phyloP scores from a whole-genome alignment of 2,888 invertebrate species.

The Seira ritae region DNA sequence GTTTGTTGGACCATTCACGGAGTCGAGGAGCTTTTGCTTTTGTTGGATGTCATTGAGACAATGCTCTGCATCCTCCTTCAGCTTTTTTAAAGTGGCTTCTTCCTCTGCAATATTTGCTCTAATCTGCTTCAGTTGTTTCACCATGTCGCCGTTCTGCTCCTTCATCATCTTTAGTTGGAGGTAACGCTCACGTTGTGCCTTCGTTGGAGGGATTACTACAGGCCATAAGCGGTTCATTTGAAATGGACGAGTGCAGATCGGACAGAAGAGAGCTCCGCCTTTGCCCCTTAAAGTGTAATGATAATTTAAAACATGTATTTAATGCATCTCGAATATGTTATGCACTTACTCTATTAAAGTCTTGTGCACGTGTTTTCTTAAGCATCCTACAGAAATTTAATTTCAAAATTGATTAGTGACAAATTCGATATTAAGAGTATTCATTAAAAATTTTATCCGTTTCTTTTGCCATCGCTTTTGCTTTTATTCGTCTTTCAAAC shows the following conservation, averaged over 20 bases:
- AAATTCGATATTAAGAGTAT: no score
- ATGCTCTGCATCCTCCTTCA: slow-evolving; percentile 54
- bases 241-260: slow-evolving; percentile 58
- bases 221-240: slow-evolving; percentile 53
- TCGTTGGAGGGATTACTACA: slow-evolving; percentile 58
- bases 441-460: no score
- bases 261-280: slow-evolving; percentile 47
- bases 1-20: slow-evolving; percentile 53
- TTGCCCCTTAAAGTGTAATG: no score
- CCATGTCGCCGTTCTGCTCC: slow-evolving; percentile 52
- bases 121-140: slow-evolving; percentile 46
- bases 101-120: slow-evolving; percentile 43
- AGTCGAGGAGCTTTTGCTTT: slow-evolving; percentile 56
- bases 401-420: no score
- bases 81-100: slow-evolving; percentile 33
- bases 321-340: no score
- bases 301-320: no score
- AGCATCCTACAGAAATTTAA: no score
- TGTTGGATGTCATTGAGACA: slow-evolving; percentile 56
- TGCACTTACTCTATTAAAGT: slow-evolving; percentile 44
- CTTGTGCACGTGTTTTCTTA: slow-evolving; percentile 47
- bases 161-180: slow-evolving; percentile 44
- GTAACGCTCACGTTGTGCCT: slow-evolving; percentile 42
- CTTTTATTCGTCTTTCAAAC: no score
- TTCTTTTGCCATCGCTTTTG: no score